Conservation (phyloP, 2,888 invertebrate species). For the Drosophila phalerata region DNA sequence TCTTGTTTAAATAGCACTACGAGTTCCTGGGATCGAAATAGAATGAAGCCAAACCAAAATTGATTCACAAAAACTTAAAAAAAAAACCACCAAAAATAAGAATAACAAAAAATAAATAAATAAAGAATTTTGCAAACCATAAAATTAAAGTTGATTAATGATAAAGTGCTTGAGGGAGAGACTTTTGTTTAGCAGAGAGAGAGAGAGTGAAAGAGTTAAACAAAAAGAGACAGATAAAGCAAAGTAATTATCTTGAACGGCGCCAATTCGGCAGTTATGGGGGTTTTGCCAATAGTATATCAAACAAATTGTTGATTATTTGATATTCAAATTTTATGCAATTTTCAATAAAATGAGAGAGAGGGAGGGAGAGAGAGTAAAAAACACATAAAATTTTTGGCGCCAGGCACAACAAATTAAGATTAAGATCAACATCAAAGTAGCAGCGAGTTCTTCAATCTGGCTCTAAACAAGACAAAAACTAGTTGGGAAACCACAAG, state of each 20-base stretch:
- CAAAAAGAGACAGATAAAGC: neutral
- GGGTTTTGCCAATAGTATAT: slow-evolving; percentile 43
- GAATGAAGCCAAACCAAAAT: slow-evolving; percentile 42
- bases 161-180: slow-evolving; percentile 9
- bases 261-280: slow-evolving; percentile 46
- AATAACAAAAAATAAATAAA: slow-evolving; percentile 7
- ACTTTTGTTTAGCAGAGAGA: slow-evolving; percentile 7
- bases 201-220: slow-evolving; percentile 4
- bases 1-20: slow-evolving; percentile 12
- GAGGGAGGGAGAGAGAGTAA: neutral
- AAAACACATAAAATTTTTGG: slow-evolving; percentile 54
- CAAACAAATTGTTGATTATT: slow-evolving; percentile 49
- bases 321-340: slow-evolving; percentile 62
- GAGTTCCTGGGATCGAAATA: slow-evolving; percentile 17
- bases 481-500: slow-evolving; percentile 36
- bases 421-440: slow-evolving; percentile 74
- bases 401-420: slow-evolving; percentile 76
- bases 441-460: slow-evolving; percentile 58
- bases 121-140: slow-evolving; percentile 43
- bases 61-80: slow-evolving; percentile 45
- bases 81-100: slow-evolving; percentile 16
- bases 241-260: slow-evolving; percentile 24
- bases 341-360: slow-evolving; percentile 21
- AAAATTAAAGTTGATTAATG: slow-evolving; percentile 73
- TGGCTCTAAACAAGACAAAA: slow-evolving; percentile 34